Evolutionary conservation across 2,113 vertebrate genomes (phyloP).

Genomic region (Malurus melanocephalus): DNA sequence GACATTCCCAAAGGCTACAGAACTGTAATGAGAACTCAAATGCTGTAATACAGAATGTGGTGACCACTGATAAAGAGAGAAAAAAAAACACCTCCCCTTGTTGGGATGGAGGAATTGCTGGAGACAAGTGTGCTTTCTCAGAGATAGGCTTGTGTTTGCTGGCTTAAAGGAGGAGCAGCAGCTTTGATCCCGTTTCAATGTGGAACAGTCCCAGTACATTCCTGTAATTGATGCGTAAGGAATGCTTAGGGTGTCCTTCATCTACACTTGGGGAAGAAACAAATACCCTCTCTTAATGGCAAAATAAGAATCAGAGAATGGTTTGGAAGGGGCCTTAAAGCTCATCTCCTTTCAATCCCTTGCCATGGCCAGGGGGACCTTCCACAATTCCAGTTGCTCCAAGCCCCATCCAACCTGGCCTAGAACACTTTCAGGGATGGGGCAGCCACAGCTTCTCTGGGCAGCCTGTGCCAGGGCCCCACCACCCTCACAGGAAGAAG

Average conservation of each 20-base stretch:
- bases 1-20: neutral
- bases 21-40: neutral
- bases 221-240: neutral
- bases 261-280: neutral
- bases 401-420: neutral
- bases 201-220: neutral
- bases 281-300: neutral
- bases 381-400: accelerated
- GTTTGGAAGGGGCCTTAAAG: neutral
- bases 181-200: neutral
- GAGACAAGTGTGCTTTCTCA: neutral
- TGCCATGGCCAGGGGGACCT: neutral
- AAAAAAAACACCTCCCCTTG: accelerated
- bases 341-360: neutral
- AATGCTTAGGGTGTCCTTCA: neutral
- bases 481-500: neutral
- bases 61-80: neutral
- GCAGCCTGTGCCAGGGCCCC: neutral
- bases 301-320: neutral
- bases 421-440: neutral
- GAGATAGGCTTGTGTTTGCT: neutral
- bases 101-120: neutral
- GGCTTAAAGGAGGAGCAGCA: neutral
- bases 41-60: no score
- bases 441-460: neutral